Base-by-base conservation (phyloP, 2,113 vertebrate species). In the Anguilla rostrata region DNA sequence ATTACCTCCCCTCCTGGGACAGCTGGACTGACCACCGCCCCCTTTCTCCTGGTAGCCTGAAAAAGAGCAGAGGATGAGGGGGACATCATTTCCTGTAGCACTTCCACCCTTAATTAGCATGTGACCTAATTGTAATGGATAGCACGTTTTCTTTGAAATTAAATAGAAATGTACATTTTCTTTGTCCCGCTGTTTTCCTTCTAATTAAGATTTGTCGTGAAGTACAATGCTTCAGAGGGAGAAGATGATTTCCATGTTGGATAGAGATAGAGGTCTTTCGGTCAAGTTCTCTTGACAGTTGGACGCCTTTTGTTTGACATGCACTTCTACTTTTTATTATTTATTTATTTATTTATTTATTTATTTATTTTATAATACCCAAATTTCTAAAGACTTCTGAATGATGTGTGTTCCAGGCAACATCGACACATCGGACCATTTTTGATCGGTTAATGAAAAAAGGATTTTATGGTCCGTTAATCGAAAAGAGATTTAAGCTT, bases 1-100 rank as follows among this genome's bases (percentile, higher is more conserved):
- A 95, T 96, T 94, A 94, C 87, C 89, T 90, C 86, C 34, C 34
- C 79, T 11, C 85, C 49, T 11, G 2, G 60, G 81, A 5, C 85
- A 89, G 90, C 92, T 93, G 93, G 92, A 90, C 90, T 90, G 88
- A 85, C 88, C 87, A 56, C 78, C 46, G 56, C 85, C 84, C 43
- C 1, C 26, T 84, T 57, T 39, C 41, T 46, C 39, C 66, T 82
- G 39, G 39, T 78, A 60, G 14, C 1, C 18, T 43, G 40, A 63
- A 22, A 63, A 29, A 82, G 16, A 57, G 15, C 40, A 16, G 46
- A 39, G 39, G 14, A 9, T 43, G 39, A 86, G 11, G 8, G 34
- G 9, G 84, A 34, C 18, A 39, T 49, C 39, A 78, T 75, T 29
- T 43, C 40, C 41, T 46, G 83, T 2, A 16, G 41, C 46, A 29